phyloP scores from a whole-genome alignment of 2,113 vertebrate genomes.

The Urocitellus parryii region DNA sequence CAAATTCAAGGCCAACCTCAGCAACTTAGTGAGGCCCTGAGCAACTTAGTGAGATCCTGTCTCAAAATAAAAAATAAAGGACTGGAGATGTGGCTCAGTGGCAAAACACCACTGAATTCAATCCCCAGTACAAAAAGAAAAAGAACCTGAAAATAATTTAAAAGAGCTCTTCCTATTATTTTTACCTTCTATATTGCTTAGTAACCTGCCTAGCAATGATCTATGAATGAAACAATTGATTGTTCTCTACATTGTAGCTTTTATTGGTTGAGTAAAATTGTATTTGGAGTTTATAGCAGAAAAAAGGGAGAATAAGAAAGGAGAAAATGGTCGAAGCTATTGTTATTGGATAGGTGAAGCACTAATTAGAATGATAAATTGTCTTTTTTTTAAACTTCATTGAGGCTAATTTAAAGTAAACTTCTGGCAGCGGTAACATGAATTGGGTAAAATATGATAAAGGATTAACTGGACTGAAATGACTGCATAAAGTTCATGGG shows the following conservation, averaged over 20 bases:
- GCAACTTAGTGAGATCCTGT: too few species aligned
- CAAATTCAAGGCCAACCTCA: too few species aligned
- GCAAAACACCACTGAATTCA: too few species aligned
- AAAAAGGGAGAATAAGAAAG: background rate
- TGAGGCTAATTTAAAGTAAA: background rate
- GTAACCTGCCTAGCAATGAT: background rate
- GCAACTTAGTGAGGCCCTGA: too few species aligned
- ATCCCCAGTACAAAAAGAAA: too few species aligned
- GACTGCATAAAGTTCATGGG: background rate
- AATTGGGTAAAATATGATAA: background rate
- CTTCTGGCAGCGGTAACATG: too few species aligned
- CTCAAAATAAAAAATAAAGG: too few species aligned
- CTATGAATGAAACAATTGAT: background rate
- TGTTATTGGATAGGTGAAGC: background rate
- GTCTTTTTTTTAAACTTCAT: background rate
- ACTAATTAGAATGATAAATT: background rate
- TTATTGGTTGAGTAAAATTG: background rate
- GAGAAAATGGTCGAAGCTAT: background rate
- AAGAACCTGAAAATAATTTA: background rate
- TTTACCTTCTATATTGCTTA: background rate
- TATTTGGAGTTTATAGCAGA: background rate
- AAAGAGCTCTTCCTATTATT: background rate
- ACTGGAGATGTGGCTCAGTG: too few species aligned
- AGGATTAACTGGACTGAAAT: background rate
- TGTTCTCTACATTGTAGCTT: background rate